A percentile compares a stretch with the other conserved stretches of the same genome.
Evolutionary conservation across 2,888 invertebrate species (phyloP).

Genomic region (Apomyelois bistriatella): DNA sequence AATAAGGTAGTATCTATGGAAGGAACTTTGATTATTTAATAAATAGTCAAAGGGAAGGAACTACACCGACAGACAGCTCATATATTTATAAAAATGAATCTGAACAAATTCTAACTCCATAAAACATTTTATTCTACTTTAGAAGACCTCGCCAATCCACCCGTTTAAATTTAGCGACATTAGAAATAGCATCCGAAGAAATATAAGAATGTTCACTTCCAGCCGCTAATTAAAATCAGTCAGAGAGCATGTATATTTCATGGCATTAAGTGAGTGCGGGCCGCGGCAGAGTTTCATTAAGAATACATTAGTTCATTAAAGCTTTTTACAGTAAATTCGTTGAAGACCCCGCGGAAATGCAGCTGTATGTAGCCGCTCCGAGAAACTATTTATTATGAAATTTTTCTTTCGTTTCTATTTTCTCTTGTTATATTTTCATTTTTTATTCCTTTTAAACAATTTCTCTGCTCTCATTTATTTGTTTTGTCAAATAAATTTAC

Average conservation of each 20-base stretch:
- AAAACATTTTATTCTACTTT: too few species aligned
- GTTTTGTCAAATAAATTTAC: neutral
- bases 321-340: conserved; percentile 27
- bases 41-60: too few species aligned
- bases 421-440: neutral
- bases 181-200: conserved; percentile 13
- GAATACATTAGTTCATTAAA: conserved; percentile 50
- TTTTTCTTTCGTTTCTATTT: neutral
- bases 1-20: too few species aligned
- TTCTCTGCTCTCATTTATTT: neutral
- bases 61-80: too few species aligned
- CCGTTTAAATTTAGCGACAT: conserved; percentile 8
- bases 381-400: neutral
- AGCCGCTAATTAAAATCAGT: conserved; percentile 48
- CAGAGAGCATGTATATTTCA: conserved; percentile 49
- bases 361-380: neutral
- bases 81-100: too few species aligned
- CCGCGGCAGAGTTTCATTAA: conserved; percentile 42
- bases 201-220: conserved; percentile 26
- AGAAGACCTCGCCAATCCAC: neutral
- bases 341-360: conserved; percentile 1
- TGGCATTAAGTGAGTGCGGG: conserved; percentile 42
- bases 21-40: too few species aligned
- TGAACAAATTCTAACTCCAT: too few species aligned
- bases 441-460: neutral